Base-by-base conservation (phyloP, 2,888 invertebrate species). In the Agrochola macilenta region DNA sequence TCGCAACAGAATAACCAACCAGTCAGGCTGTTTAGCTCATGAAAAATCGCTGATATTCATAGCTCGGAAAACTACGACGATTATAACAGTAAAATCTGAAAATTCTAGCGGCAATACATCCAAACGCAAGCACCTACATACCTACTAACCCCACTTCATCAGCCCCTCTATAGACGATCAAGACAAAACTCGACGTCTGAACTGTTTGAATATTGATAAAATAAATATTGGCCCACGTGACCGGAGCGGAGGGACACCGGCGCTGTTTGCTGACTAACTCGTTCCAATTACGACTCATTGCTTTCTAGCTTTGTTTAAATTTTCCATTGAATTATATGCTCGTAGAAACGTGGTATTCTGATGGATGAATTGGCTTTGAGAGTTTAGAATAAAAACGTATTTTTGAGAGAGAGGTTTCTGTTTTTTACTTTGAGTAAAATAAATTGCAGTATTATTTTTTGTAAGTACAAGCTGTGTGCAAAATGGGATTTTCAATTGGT, bases 141-240 rank as follows among this genome's bases (percentile, higher is more conserved):
- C 12, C 35, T 60, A 74, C 35, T 46, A 17, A 63, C 35, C 9
- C 17, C 61, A 69, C 57, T 74, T 61, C 66, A 79, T 72, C 63
- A 77, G 43, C 39, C 64, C 74, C 30, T 54, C 74, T 72, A 83
- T 78, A 85, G 84, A 79, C 84, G 84, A 85, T 80, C 78, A 86
- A 90, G 90, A 89, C 88, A 89, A 89, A 92, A 91, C 83, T 75
- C 75, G 87, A 86, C 90, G 89, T 90, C 90, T 89, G 89, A 92
- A 94, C 89, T 93, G 94, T 90, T 93, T 93, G 93, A 94, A 95
- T 94, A 95, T 95, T 95, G 94, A 93, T 94, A 94, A 93, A 95
- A 95, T 94, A 95, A 95, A 95, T 95, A 95, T 94, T 94, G 91
- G 89, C 89, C 81, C 89, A 92, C 94, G 95, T 95, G 94, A 94